Base-by-base conservation (phyloP, 2,797 vertebrate genomes). In the Alectoris magna region DNA sequence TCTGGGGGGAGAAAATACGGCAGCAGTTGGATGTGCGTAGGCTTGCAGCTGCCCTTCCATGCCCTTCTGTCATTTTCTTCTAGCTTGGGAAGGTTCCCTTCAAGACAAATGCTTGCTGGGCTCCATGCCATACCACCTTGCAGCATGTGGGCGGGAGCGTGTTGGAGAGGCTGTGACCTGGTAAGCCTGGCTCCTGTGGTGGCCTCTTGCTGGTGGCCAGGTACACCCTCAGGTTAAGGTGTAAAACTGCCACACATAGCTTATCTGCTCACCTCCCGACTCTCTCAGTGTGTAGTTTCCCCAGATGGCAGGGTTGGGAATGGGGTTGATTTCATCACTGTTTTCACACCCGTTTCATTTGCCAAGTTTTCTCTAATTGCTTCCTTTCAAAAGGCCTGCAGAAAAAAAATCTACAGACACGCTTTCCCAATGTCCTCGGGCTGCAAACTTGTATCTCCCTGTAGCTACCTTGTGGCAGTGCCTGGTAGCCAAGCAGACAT, bases 301-400 rank as follows among this genome's bases (percentile, higher is more conserved):
- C 63, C 66, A 75, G 49, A 83, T 27, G 55, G 87, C 34, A 51
- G 59, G 29, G 19, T 16, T 87, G 55, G 75, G 63, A 72, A 87
- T 3, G 22, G 75, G 75, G 24, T 66, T 85, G 59, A 6, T 72
- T 88, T 88, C 59, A 27, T 77, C 34, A 11, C 34, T 73, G 13
- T 41, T 88, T 78, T 79, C 27, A 14, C 51, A 82, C 31, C 76
- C 7, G 3, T 84, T 74, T 84, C 22, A 12, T 77, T 94, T 94
- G 87, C 69, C 59, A 71, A 71, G 66, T 75, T 87, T 89, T 91
- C 69, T 80, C 56, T 83, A 92, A 91, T 74, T 75, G 43, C 82
- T 92, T 95, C 63, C 43, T 80, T 72, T 79, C 49, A 75, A 87
- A 88, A 77, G 43, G 31, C 78, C 78, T 39, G 62, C 43, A 83